phyloP scores from a whole-genome alignment of 2,113 vertebrate species.

The Condylura cristata region DNA sequence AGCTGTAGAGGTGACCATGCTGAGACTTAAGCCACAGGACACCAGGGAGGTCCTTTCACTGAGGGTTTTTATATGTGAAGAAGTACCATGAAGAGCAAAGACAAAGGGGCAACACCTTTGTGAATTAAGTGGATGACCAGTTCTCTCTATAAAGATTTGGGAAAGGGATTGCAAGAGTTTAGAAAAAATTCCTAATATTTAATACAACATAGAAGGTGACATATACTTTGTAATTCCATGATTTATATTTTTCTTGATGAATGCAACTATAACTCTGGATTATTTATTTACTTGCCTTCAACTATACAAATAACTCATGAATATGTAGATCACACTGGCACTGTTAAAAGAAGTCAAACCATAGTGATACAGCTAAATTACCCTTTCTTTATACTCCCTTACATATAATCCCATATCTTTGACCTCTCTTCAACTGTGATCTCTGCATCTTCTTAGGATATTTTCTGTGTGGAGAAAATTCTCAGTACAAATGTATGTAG shows the following conservation, averaged over 20 bases:
- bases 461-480: not conserved
- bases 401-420: not conserved
- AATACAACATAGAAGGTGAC: not conserved
- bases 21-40: too few species aligned
- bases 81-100: not conserved
- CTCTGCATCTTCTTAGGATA: not conserved
- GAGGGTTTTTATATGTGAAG: not conserved
- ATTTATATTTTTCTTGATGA: not conserved
- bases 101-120: accelerated
- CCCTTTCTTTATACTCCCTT: not conserved
- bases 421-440: not conserved
- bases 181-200: not conserved
- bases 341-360: not conserved
- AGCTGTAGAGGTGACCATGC: too few species aligned
- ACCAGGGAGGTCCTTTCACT: not conserved
- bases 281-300: not conserved
- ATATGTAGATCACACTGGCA: not conserved
- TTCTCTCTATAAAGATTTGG: not conserved
- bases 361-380: not conserved
- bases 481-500: not conserved
- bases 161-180: not conserved
- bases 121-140: not conserved
- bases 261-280: not conserved
- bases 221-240: not conserved
- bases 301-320: not conserved